Percentiles rank a stretch among this genome's conserved stretches.
Conservation (phyloP, 2,797 vertebrate genomes). For the Cyclopterus lumpus region DNA sequence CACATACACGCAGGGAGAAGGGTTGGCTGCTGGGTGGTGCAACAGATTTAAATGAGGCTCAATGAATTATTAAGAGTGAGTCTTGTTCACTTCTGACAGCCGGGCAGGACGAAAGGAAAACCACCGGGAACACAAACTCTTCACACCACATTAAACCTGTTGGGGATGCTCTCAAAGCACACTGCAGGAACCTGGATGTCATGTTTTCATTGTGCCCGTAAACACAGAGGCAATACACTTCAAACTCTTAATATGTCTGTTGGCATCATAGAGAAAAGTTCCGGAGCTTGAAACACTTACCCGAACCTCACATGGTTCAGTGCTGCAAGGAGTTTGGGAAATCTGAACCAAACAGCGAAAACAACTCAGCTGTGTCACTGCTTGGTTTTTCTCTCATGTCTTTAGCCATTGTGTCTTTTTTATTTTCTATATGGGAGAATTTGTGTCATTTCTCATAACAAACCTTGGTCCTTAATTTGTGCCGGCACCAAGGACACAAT, state of each 20-base stretch:
- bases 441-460: background rate
- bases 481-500: too few species aligned
- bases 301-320: background rate
- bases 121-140: constrained; percentile 24
- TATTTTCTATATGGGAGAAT: background rate
- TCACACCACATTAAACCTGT: constrained; percentile 24
- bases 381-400: background rate
- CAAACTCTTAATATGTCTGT: background rate
- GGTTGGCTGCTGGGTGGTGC: background rate
- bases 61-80: constrained; percentile 31
- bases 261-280: background rate
- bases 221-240: background rate
- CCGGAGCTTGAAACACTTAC: background rate
- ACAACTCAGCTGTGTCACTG: background rate
- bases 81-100: constrained; percentile 34
- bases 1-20: background rate
- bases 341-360: background rate
- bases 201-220: background rate
- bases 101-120: constrained; percentile 20
- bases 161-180: background rate
- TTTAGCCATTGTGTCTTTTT: too few species aligned
- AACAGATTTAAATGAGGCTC: constrained; percentile 27
- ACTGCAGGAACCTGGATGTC: background rate
- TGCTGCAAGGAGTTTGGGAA: background rate
- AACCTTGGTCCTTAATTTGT: too few species aligned